These are phyloP conservation scores for Alectoris magna DNA, from an alignment of 2,797 vertebrate species.

Conservation along the genomic window DNA sequence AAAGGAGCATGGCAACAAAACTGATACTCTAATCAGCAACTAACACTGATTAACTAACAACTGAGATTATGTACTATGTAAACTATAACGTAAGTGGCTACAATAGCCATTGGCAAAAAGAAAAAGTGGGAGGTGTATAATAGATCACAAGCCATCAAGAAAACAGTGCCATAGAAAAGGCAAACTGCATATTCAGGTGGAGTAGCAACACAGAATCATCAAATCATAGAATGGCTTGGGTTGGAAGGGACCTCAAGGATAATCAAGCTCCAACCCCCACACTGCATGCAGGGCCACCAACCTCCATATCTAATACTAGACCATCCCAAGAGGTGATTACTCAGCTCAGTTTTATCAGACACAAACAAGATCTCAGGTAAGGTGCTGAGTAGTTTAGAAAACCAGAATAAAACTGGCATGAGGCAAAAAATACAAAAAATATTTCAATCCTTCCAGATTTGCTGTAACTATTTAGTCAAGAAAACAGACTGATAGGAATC, in stretches of 20 bases:
- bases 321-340: neutral
- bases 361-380: neutral
- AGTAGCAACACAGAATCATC: neutral
- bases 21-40: neutral
- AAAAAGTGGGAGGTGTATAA: neutral
- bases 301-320: too few species aligned
- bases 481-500: neutral
- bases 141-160: neutral
- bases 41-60: neutral
- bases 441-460: too few species aligned
- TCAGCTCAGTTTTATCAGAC: neutral
- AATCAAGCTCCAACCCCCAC: too few species aligned
- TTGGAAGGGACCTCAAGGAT: too few species aligned
- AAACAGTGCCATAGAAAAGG: neutral
- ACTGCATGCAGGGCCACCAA: too few species aligned
- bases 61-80: neutral
- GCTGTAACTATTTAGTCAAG: neutral
- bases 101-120: neutral
- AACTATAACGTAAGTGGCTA: neutral
- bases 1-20: neutral
- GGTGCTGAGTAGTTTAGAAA: neutral
- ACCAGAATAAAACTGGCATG: neutral
- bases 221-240: too few species aligned
- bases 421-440: conserved; percentile 1
- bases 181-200: neutral